Percentiles rank a stretch among this genome's conserved stretches.
Conservation (phyloP, 2,888 invertebrate genomes). For the Crematogaster levior region DNA sequence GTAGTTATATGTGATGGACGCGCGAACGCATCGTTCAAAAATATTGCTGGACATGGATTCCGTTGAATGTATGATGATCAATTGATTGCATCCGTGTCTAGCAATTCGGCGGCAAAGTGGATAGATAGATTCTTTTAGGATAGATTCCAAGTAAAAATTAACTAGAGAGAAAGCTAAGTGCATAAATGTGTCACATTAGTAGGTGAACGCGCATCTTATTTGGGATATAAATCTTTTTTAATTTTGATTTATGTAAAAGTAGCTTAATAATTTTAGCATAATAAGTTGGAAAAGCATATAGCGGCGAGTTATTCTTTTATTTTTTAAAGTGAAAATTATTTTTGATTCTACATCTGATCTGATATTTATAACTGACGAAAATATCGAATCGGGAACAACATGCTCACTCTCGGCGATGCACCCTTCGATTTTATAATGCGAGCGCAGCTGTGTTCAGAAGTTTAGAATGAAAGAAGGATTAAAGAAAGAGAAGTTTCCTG, state of each 20-base stretch:
- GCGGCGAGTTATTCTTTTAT: not conserved
- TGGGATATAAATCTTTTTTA: not conserved
- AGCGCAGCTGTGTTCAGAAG: slow-evolving; percentile 69
- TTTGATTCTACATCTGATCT: slow-evolving; percentile 31
- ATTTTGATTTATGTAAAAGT: not conserved
- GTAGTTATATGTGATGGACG: slow-evolving; percentile 67
- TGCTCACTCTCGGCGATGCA: slow-evolving; percentile 69
- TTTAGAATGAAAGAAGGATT: slow-evolving; percentile 37
- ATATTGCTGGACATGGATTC: slow-evolving; percentile 56
- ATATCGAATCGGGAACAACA: slow-evolving; percentile 47
- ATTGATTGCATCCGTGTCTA: slow-evolving; percentile 43
- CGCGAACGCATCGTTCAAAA: slow-evolving; percentile 60
- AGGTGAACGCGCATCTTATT: not conserved
- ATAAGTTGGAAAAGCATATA: not conserved
- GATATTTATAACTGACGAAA: slow-evolving; percentile 23
- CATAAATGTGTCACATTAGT: not conserved
- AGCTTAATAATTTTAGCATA: not conserved
- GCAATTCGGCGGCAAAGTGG: slow-evolving; percentile 2
- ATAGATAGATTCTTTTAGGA: no score
- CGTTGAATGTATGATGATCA: slow-evolving; percentile 14
- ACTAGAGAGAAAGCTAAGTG: not conserved
- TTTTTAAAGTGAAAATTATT: slow-evolving; percentile 3
- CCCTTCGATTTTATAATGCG: slow-evolving; percentile 71
- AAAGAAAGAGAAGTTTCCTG: slow-evolving; percentile 39
- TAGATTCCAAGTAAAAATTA: not conserved